Evolutionary conservation across 2,113 vertebrate species (phyloP).

Genomic region (Albula glossodonta): DNA sequence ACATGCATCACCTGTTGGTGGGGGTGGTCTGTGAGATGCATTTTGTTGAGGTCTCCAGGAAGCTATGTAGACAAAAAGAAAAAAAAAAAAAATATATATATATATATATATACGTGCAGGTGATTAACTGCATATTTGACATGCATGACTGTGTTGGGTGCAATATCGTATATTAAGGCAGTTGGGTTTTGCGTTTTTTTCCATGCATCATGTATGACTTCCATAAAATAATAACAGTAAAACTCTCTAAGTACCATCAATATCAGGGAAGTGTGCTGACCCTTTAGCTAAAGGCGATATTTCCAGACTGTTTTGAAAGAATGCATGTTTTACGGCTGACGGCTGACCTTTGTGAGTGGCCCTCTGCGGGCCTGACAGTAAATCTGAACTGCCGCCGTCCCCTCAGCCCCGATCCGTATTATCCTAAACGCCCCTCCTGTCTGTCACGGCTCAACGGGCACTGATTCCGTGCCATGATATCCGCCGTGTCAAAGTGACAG

Average conservation of each 20-base stretch:
- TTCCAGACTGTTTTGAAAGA: slow-evolving; percentile 43
- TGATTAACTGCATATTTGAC: background rate
- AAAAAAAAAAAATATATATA: background rate
- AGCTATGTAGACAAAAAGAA: slow-evolving; percentile 75
- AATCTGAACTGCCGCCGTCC: slow-evolving; percentile 50
- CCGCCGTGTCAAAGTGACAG: slow-evolving; percentile 22
- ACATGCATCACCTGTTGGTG: slow-evolving; percentile 88
- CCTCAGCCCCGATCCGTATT: slow-evolving; percentile 46
- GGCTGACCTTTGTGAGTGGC: slow-evolving; percentile 54
- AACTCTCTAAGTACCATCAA: background rate
- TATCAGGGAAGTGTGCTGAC: background rate
- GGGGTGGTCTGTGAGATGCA: slow-evolving; percentile 90
- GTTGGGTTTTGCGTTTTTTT: background rate
- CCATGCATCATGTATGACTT: background rate
- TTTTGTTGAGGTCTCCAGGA: slow-evolving; percentile 94
- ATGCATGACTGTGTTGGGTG: background rate
- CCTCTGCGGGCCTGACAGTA: slow-evolving; percentile 43
- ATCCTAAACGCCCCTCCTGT: slow-evolving; percentile 28
- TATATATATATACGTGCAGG: background rate
- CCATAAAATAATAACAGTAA: background rate
- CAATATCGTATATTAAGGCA: background rate
- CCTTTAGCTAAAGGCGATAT: background rate
- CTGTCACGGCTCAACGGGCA: slow-evolving; percentile 43
- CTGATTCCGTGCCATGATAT: background rate
- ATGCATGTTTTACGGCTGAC: slow-evolving; percentile 51